phyloP scores from a whole-genome alignment of 2,797 vertebrate species.

The Eulemur albifrons region DNA sequence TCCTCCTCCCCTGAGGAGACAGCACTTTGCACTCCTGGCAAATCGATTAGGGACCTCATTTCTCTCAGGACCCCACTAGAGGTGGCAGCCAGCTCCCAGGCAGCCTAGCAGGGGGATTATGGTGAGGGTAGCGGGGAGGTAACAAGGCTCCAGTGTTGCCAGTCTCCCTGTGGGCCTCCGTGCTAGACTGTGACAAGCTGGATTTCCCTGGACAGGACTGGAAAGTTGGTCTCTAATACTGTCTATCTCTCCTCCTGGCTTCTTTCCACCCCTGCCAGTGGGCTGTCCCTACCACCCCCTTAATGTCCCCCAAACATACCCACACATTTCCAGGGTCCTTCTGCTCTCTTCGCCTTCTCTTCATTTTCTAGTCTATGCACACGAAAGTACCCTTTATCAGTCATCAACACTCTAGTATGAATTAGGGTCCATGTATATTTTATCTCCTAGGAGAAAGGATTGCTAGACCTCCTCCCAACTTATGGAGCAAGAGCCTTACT shows the following conservation, averaged over 20 bases:
- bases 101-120: background rate
- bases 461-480: background rate
- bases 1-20: background rate
- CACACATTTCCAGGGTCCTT: background rate
- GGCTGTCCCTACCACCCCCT: background rate
- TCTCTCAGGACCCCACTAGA: conserved; percentile 17
- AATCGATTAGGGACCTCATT: background rate
- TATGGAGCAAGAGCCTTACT: background rate
- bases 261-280: background rate
- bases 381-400: background rate
- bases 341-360: background rate
- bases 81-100: background rate
- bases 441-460: conserved; percentile 12
- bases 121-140: background rate
- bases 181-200: background rate
- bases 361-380: background rate
- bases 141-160: background rate
- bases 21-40: background rate
- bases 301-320: background rate
- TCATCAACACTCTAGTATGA: conserved; percentile 3
- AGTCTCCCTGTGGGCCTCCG: background rate
- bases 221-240: background rate
- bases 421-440: background rate
- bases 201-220: background rate
- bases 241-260: background rate